phyloP scores from a whole-genome alignment of 2,797 vertebrate species.

The Sebastes iracundus region DNA sequence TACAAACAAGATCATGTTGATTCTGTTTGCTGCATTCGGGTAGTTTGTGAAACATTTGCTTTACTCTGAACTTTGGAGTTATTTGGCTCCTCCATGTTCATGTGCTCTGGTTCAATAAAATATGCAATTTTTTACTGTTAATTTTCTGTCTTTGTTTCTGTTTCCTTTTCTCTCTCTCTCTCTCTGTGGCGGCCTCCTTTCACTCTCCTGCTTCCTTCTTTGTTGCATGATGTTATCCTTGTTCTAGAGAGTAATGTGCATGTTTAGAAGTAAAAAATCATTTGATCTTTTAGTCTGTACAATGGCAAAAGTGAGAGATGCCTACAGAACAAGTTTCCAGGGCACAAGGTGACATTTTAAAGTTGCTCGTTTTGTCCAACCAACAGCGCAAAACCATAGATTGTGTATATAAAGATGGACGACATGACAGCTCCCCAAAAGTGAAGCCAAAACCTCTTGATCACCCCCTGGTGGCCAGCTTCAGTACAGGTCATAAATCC shows the following conservation, averaged over 20 bases:
- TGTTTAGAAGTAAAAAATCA: background rate
- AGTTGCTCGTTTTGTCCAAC: background rate
- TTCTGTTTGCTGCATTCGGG: constrained; percentile 12
- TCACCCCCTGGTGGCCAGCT: background rate
- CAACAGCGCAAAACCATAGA: background rate
- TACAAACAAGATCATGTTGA: constrained; percentile 24
- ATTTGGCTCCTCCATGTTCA: constrained; percentile 37
- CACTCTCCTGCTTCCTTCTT: background rate
- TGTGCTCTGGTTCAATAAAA: constrained; percentile 8
- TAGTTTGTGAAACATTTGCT: constrained; percentile 32
- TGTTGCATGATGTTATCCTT: background rate
- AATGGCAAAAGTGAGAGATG: background rate
- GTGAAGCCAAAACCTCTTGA: background rate
- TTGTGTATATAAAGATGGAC: background rate
- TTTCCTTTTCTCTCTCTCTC: background rate
- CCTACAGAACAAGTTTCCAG: background rate
- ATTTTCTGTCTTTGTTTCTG: constrained; percentile 20
- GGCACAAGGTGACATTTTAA: background rate
- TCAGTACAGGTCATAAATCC: background rate
- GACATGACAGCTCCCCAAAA: background rate
- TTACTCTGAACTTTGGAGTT: constrained; percentile 19
- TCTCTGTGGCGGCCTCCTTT: background rate
- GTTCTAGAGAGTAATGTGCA: background rate
- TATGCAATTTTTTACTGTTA: background rate
- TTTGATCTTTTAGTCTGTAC: background rate